These are phyloP conservation scores for Heliconius erato DNA, from an alignment of 2,888 invertebrate species.

Conservation along the genomic window DNA sequence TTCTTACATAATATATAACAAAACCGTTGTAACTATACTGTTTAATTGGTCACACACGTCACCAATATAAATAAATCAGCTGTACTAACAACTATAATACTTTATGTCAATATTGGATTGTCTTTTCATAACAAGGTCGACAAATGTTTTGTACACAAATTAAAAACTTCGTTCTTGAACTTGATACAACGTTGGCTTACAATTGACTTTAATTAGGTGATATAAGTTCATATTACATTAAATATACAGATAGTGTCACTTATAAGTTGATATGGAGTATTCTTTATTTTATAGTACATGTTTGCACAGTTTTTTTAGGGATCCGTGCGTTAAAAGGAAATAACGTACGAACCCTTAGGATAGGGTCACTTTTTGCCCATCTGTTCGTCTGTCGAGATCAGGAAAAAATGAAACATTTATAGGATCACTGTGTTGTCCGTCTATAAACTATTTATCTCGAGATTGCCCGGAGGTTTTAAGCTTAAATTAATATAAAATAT, in stretches of 20 bases:
- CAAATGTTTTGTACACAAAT: slow-evolving; percentile 31
- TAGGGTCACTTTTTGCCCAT: too few species aligned
- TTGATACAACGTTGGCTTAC: slow-evolving; percentile 36
- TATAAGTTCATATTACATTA: background rate
- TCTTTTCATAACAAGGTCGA: slow-evolving; percentile 8
- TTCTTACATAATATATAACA: background rate
- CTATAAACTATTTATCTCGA: too few species aligned
- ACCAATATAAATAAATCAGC: background rate
- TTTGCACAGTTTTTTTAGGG: too few species aligned
- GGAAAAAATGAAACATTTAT: too few species aligned
- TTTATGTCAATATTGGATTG: slow-evolving; percentile 1
- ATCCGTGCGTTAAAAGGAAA: too few species aligned
- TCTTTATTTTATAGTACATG: too few species aligned
- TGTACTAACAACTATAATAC: background rate
- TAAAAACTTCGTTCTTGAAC: slow-evolving; percentile 36
- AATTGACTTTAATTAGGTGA: slow-evolving; percentile 13
- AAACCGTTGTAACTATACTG: background rate
- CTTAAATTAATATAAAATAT: too few species aligned
- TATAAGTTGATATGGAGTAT: background rate
- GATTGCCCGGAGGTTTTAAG: too few species aligned
- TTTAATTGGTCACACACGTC: background rate
- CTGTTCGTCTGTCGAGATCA: too few species aligned
- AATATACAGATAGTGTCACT: background rate
- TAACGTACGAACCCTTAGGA: too few species aligned
- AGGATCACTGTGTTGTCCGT: too few species aligned